Base-by-base conservation (phyloP, 1,140 invertebrate genomes). In the Brachionus sp. region DNA sequence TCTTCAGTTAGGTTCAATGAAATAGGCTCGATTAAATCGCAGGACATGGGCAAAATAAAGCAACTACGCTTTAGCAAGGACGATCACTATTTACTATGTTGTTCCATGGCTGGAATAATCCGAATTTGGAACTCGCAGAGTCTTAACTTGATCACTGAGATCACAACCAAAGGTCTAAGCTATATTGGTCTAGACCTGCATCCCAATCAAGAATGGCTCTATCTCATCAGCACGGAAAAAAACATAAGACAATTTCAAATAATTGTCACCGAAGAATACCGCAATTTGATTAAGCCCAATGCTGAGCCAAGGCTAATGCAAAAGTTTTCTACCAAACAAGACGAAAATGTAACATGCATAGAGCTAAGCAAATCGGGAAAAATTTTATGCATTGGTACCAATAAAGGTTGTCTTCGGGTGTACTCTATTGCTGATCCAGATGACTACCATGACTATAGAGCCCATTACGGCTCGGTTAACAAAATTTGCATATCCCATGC, bases 121-220 rank as follows among this genome's bases (percentile, higher is more conserved):
- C 16, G 70, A 25, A 75, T 75, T 46, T 75, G 70, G 70, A 75
- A 75, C 25, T 75, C 70, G 5, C 70, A 75, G 6, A 87, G 86
- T 84, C 87, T 57, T 85, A 85, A 29, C 86, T 86, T 42, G 87
- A 96, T n/a, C 90, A 92, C 3, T 96, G 95, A 94, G 92, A 92
- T 0, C 88, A 90, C 12, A 92, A 92, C 84, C 94, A 95, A 88
- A 90, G 91, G 73, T 93, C 91, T 84, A 85, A 95, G 12, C 91
- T 94, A 5, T 93, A 93, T 0, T 93, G 93, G 87, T 95, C 94
- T 0, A 90, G 90, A 2, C 95, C 96, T 86, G 95, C 95, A 3
- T 93, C 94, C 3, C 92, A 96, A 44, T 97, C 96, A 87, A 93
- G 95, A 88, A 96, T 95, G 95, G 92, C 94, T 85, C 92, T 77